Conservation (phyloP, 2,888 invertebrate genomes). For the Thalpophila matura region DNA sequence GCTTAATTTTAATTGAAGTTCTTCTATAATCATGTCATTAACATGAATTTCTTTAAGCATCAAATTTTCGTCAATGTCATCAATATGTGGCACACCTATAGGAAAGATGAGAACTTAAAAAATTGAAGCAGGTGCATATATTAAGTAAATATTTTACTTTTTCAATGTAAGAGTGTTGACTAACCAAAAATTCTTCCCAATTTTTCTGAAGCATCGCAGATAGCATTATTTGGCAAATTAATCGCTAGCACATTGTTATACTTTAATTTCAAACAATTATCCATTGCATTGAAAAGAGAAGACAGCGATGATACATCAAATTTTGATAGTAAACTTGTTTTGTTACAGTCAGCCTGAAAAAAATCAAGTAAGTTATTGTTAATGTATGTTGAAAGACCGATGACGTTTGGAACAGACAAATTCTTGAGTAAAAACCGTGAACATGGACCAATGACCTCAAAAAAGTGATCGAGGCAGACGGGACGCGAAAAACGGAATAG, state of each 20-base stretch:
- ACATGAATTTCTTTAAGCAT: neutral
- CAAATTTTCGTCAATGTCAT: slow-evolving; percentile 8
- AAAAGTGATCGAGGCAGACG: no score
- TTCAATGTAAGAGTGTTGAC: no score
- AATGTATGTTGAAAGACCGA: no score
- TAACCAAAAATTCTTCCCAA: slow-evolving; percentile 62
- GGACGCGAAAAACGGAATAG: no score
- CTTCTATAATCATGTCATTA: slow-evolving; percentile 4
- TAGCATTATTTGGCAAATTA: slow-evolving; percentile 30
- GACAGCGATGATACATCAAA: slow-evolving; percentile 37
- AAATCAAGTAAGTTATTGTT: neutral
- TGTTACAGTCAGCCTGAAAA: neutral
- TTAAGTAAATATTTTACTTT: no score
- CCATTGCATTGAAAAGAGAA: slow-evolving; percentile 68
- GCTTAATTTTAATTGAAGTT: neutral
- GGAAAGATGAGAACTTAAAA: no score
- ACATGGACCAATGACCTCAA: no score
- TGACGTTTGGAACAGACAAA: no score
- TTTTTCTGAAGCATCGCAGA: slow-evolving; percentile 31
- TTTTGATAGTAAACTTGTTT: neutral
- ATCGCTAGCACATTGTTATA: slow-evolving; percentile 66
- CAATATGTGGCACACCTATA: slow-evolving; percentile 8
- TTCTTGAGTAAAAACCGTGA: no score
- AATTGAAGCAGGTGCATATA: no score
- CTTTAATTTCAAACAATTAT: slow-evolving; percentile 70